A percentile compares a stretch with the other conserved stretches of the same genome.
Evolutionary conservation across 2,113 vertebrate genomes (phyloP).

Genomic region (Rhinopithecus roxellana): DNA sequence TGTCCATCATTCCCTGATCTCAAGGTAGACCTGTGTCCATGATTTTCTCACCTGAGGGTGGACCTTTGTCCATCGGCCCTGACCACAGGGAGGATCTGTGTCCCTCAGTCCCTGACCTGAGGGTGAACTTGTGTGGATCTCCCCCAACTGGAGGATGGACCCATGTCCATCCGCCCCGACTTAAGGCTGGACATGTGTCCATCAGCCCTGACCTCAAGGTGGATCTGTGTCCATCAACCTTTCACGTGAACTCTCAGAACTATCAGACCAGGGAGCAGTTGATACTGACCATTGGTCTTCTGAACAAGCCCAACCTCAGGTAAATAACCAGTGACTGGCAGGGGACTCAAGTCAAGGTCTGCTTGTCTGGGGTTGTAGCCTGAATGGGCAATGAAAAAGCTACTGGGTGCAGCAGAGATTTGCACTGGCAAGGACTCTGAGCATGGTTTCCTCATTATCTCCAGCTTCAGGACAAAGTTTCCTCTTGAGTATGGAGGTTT

Average conservation of each 20-base stretch:
- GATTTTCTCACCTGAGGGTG: not conserved
- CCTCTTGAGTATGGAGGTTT: not conserved
- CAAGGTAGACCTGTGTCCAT: not conserved
- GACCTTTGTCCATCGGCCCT: not conserved
- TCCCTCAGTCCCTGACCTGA: not conserved
- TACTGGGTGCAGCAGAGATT: not conserved
- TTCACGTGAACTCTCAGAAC: not conserved
- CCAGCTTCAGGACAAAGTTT: not conserved
- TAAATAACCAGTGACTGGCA: not conserved
- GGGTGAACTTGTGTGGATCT: too few species aligned
- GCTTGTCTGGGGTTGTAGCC: not conserved
- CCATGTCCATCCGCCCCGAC: not conserved
- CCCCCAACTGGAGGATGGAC: not conserved
- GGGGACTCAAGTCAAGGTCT: not conserved
- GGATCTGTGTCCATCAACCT: not conserved
- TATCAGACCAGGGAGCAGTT: not conserved
- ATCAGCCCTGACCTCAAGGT: not conserved
- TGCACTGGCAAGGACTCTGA: too few species aligned
- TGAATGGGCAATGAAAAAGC: not conserved
- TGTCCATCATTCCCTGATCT: not conserved
- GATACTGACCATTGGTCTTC: not conserved
- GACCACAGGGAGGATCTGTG: not conserved
- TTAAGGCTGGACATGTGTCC: not conserved
- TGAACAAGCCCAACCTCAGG: not conserved
- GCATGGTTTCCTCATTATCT: not conserved